These are phyloP conservation scores for Eumaeus atala DNA, from an alignment of 1,140 invertebrate species.

Conservation along the genomic window DNA sequence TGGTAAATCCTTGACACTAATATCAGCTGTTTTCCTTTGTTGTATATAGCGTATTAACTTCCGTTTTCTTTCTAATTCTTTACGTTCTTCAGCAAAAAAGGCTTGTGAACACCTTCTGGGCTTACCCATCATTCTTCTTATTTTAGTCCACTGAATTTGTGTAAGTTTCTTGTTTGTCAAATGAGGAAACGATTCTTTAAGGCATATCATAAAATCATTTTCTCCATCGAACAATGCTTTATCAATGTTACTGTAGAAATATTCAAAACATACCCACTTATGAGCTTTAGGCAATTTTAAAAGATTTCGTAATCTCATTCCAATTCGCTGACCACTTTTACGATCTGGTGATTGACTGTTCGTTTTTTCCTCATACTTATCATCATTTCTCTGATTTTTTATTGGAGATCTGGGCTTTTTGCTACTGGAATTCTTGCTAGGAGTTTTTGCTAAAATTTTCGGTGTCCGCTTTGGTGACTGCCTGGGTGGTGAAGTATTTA, in stretches of 20 bases:
- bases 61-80: slow-evolving; percentile 91
- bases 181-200: slow-evolving; percentile 96
- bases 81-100: slow-evolving; percentile 96
- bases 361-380: slow-evolving; percentile 50
- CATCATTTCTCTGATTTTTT: slow-evolving; percentile 51
- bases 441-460: slow-evolving; percentile 72
- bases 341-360: slow-evolving; percentile 78
- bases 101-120: slow-evolving; percentile 94
- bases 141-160: slow-evolving; percentile 95
- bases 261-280: slow-evolving; percentile 99
- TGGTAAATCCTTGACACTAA: slow-evolving; percentile 91
- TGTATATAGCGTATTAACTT: slow-evolving; percentile 95
- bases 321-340: slow-evolving; percentile 90
- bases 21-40: slow-evolving; percentile 92
- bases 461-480: slow-evolving; percentile 77
- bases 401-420: slow-evolving; percentile 67
- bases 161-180: slow-evolving; percentile 90
- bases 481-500: slow-evolving; percentile 84
- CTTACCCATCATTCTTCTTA: slow-evolving; percentile 97
- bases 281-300: slow-evolving; percentile 98
- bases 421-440: slow-evolving; percentile 67
- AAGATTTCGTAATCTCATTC: slow-evolving; percentile 93
- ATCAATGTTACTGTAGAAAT: slow-evolving; percentile 99
- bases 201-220: slow-evolving; percentile 96
- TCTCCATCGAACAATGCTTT: slow-evolving; percentile 95